phyloP scores from a whole-genome alignment of 1,140 invertebrate species.

The Caerostris darwini region DNA sequence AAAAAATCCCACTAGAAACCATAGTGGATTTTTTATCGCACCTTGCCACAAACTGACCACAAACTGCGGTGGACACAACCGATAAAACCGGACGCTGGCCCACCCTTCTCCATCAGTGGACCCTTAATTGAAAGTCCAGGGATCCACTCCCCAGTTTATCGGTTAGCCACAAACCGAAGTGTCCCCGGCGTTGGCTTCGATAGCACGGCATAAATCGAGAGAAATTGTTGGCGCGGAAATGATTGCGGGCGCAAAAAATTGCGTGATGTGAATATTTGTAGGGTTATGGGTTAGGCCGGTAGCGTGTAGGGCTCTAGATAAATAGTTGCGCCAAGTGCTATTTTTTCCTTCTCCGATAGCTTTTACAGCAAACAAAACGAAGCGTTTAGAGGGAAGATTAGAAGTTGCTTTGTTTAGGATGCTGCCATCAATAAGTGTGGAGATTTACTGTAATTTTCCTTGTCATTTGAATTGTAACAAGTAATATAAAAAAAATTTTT shows the following conservation, averaged over 20 bases:
- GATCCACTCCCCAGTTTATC: conserved; percentile 56
- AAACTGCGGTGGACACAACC: conserved; percentile 3
- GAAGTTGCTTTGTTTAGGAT: too few relatives aligned
- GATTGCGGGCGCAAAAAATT: conserved; percentile 35
- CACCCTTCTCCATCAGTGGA: conserved; percentile 14
- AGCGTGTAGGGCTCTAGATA: conserved; percentile 17
- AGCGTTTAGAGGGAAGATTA: not conserved
- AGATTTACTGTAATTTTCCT: too few relatives aligned
- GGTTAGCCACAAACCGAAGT: conserved; percentile 62
- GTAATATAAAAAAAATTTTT: too few relatives aligned
- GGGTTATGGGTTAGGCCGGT: conserved; percentile 29
- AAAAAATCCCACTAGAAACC: not conserved
- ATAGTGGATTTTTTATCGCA: conserved; percentile 50
- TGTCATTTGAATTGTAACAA: too few relatives aligned
- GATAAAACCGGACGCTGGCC: conserved; percentile 24
- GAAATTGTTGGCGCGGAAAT: conserved; percentile 56
- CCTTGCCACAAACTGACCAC: conserved; percentile 57
- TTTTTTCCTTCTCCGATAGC: not conserved
- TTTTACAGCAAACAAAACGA: not conserved
- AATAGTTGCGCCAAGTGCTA: conserved; percentile 29
- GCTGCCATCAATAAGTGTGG: too few relatives aligned
- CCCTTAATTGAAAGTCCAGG: conserved; percentile 73
- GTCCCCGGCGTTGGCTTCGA: conserved; percentile 20
- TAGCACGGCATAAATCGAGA: conserved; percentile 67
- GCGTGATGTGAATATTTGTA: conserved; percentile 66